Evolutionary conservation across 2,113 vertebrate genomes (phyloP).

Genomic region (Sporophila hypoxantha): DNA sequence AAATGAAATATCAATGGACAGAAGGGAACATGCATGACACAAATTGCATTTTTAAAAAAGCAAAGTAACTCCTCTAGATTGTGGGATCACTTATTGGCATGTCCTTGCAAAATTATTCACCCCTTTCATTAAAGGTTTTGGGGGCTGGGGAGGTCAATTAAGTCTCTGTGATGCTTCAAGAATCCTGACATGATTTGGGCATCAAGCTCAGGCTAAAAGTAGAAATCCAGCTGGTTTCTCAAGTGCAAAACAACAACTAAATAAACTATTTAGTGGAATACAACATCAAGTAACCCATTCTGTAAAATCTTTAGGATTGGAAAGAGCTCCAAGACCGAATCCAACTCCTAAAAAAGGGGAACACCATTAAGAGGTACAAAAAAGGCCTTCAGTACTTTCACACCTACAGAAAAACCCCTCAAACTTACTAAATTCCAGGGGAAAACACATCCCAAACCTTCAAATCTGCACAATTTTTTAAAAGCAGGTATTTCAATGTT

Average conservation of each 20-base stretch:
- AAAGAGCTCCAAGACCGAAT: neutral
- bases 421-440: accelerated
- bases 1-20: neutral
- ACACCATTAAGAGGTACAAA: neutral
- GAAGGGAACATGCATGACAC: neutral
- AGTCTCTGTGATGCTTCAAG: neutral
- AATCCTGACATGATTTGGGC: neutral
- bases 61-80: neutral
- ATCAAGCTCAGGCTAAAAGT: neutral
- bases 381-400: neutral
- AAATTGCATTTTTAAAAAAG: neutral
- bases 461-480: neutral
- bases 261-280: too few relatives aligned
- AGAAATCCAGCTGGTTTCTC: neutral
- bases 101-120: neutral
- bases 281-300: neutral
- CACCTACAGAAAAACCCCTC: neutral
- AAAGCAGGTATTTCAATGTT: neutral
- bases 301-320: neutral
- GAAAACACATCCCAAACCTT: neutral
- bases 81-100: too few relatives aligned
- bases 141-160: neutral
- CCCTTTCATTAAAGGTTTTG: neutral
- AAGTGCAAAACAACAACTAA: neutral
- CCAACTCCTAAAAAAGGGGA: neutral